phyloP scores from a whole-genome alignment of 2,113 vertebrate species.

The Ardeotis arabs region DNA sequence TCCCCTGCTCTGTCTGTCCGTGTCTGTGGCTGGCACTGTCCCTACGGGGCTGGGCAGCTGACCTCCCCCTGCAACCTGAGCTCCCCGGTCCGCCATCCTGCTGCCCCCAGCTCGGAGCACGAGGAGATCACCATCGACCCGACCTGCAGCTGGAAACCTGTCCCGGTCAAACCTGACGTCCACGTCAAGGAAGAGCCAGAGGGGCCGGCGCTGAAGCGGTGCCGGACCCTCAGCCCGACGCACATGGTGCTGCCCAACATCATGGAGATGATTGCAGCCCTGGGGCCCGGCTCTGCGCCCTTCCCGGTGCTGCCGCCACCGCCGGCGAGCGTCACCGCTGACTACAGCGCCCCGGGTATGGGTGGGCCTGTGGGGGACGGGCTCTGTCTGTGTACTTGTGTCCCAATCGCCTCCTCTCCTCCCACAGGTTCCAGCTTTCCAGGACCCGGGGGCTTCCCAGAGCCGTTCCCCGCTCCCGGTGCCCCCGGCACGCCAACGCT shows the following conservation, averaged over 20 bases:
- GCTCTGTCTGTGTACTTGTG: too few species aligned
- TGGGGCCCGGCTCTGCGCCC: slow-evolving; percentile 85
- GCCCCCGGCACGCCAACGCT: slow-evolving; percentile 84
- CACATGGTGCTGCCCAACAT: slow-evolving; percentile 94
- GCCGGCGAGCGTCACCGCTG: slow-evolving; percentile 70
- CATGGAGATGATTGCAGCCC: slow-evolving; percentile 94
- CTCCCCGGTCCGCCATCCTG: fast-evolving
- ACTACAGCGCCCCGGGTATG: slow-evolving; percentile 84
- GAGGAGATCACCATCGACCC: slow-evolving; percentile 98
- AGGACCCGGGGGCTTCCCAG: slow-evolving; percentile 81
- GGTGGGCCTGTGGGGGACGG: not conserved
- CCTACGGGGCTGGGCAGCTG: not conserved
- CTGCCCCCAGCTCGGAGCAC: slow-evolving; percentile 82
- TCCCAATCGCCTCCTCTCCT: not conserved
- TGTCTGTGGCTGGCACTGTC: not conserved
- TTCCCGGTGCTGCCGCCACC: slow-evolving; percentile 76
- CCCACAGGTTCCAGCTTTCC: slow-evolving; percentile 83
- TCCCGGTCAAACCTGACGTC: slow-evolving; percentile 89
- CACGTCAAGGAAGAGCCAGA: slow-evolving; percentile 93
- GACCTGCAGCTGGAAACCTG: slow-evolving; percentile 92
- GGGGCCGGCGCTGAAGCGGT: slow-evolving; percentile 89
- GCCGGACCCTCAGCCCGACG: slow-evolving; percentile 91
- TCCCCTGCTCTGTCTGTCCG: not conserved
- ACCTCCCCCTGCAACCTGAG: fast-evolving
- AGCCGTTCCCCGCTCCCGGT: slow-evolving; percentile 80